Evolutionary conservation across 2,888 invertebrate species (phyloP), one percentile per base, ranked within the genome.

Genomic region (Leptinotarsa rubiginosa): DNA sequence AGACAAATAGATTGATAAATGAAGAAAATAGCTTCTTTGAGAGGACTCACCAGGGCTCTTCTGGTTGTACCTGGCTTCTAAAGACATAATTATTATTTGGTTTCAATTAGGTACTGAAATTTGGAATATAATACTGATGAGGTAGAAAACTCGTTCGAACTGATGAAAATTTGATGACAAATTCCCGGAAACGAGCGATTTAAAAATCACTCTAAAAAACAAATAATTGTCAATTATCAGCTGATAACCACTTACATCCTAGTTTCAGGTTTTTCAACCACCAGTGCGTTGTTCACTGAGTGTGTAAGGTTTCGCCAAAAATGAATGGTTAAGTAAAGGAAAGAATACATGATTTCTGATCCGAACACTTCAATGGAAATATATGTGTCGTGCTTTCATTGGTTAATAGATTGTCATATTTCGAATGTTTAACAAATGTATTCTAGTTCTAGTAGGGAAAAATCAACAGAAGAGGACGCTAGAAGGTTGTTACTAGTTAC

Each of bases 61-160:
- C 64, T 90, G 87, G 83, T 91, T 91, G 84, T 91, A 92, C 84
- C 91, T 90, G 47, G 87, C 88, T 85, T 90, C 90, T 83, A 90
- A 85, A 75, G 88, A 86, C 89, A 89, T 89, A 76, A 41, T 41
- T 10, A 41, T 41, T 41, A 12, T 82, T 62, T 69, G n/a, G 31
- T 69, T n/a, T 56, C 1, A 41, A 41, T 56, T 70, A 64, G n/a
- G n/a, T 20, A 73, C 75, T 70, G n/a, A 25, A 73, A 75, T 75
- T 75, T 75, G 64, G 25, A 69, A 3, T 69, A 16, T 20, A 59
- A 56, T 56, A 47, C 18, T 47, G 56, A 56, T 56, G 56, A 10
- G 56, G 50, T 47, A 18, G 47, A 69, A 25, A 66, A n/a, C 15
- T 69, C 41, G 69, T 22, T 10, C 70, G 64, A 76, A 69, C 65